Conservation (phyloP, 1,140 invertebrate species). For the Drosophila auraria region DNA sequence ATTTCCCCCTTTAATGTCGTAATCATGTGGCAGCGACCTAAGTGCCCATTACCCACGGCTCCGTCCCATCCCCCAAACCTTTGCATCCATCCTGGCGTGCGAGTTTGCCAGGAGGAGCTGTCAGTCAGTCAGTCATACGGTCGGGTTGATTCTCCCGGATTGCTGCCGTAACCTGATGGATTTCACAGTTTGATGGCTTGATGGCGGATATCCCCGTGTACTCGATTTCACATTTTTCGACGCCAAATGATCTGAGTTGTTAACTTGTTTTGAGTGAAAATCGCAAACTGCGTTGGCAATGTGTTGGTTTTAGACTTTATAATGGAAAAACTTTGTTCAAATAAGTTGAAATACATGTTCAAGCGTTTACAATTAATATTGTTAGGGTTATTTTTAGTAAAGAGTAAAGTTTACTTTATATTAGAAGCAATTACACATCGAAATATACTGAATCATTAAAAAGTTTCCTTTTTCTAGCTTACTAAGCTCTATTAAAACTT, state of each 20-base stretch:
- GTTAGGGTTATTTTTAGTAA: too few species aligned
- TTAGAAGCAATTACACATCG: not conserved
- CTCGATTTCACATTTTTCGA: constrained; percentile 23
- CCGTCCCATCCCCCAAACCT: constrained; percentile 2
- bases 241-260: constrained; percentile 12
- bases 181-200: constrained; percentile 49
- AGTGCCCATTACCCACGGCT: constrained; percentile 57
- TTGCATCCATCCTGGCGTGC: constrained; percentile 10
- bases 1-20: constrained; percentile 50
- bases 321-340: constrained; percentile 21
- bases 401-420: not conserved
- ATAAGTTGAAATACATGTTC: not conserved
- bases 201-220: constrained; percentile 27
- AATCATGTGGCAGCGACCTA: constrained; percentile 58
- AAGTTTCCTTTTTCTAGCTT: too few species aligned
- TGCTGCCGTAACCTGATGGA: constrained; percentile 37
- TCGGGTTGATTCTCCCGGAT: constrained; percentile 31
- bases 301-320: not conserved
- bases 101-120: constrained; percentile 38
- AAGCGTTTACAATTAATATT: not conserved
- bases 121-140: constrained; percentile 17
- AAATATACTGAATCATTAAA: not conserved
- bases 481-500: too few species aligned
- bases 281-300: not conserved
- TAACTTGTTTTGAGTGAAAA: constrained; percentile 10